Percentiles rank a stretch among this genome's conserved stretches.
These are phyloP conservation scores for Caenorhabditis doughertyi DNA, from an alignment of 2,888 invertebrate genomes.

Conservation along the genomic window DNA sequence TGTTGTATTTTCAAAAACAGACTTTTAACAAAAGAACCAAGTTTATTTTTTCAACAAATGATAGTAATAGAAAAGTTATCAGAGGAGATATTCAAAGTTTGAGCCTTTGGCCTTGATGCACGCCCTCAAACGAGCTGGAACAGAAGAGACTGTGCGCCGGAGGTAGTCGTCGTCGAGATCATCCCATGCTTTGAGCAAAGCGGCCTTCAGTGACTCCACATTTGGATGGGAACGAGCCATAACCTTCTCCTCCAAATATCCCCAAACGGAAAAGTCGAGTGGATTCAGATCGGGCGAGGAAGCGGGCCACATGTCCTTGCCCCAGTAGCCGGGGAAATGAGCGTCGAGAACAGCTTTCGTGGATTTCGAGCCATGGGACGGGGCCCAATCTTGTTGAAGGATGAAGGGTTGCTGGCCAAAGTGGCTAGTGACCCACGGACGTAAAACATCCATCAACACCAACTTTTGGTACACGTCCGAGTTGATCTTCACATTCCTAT, in stretches of 20 bases:
- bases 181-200: neutral
- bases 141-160: conserved; percentile 34
- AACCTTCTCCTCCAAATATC: conserved; percentile 5
- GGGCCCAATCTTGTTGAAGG: conserved; percentile 50
- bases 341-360: neutral
- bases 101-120: conserved; percentile 32
- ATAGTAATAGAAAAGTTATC: no score
- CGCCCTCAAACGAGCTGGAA: conserved; percentile 10
- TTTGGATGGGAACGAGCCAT: no score
- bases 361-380: conserved; percentile 39
- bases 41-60: no score
- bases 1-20: no score
- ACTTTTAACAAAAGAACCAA: no score
- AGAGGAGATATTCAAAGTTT: neutral
- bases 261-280: conserved; percentile 15
- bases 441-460: conserved; percentile 30
- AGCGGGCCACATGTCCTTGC: conserved; percentile 22
- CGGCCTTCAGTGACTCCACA: neutral
- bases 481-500: conserved; percentile 32
- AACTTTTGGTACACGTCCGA: conserved; percentile 16
- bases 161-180: conserved; percentile 35
- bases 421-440: conserved; percentile 16
- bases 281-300: conserved; percentile 29
- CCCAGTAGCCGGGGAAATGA: no score
- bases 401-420: conserved; percentile 15